Evolutionary conservation across 2,113 vertebrate genomes (phyloP).

Genomic region (Periophthalmodon schlosseri): DNA sequence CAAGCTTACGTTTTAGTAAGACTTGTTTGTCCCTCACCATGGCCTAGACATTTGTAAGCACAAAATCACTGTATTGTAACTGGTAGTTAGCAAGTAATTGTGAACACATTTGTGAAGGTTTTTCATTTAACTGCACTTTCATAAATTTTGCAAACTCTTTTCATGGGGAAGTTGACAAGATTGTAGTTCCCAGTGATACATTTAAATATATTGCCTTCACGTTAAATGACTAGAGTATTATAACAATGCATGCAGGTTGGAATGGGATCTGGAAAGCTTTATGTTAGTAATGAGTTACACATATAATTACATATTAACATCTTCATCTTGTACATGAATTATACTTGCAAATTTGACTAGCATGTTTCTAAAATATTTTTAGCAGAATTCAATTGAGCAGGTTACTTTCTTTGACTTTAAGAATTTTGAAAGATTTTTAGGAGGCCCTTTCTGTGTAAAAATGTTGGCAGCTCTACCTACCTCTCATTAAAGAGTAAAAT

Average conservation of each 20-base stretch:
- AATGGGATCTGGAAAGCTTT: too few relatives aligned
- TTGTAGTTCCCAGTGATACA: background rate
- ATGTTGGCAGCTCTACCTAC: background rate
- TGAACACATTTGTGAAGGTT: background rate
- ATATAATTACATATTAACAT: background rate
- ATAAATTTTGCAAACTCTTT: background rate
- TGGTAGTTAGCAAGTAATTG: background rate
- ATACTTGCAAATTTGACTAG: background rate
- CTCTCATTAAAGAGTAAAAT: constrained; percentile 9
- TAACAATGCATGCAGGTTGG: background rate
- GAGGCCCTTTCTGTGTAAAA: background rate
- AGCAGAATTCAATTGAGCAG: background rate
- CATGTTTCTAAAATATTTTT: background rate
- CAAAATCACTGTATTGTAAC: background rate
- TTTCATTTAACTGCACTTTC: background rate
- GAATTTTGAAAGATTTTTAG: background rate
- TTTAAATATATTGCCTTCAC: background rate
- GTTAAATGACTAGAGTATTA: background rate
- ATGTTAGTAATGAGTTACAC: too few relatives aligned
- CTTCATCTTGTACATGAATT: background rate
- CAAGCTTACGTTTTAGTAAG: background rate
- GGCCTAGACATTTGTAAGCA: constrained; percentile 1
- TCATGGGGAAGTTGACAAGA: background rate
- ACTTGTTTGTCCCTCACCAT: background rate
- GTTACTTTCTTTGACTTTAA: background rate